Conservation (phyloP, 2,888 invertebrate species). For the Pristionchus japonicus region DNA sequence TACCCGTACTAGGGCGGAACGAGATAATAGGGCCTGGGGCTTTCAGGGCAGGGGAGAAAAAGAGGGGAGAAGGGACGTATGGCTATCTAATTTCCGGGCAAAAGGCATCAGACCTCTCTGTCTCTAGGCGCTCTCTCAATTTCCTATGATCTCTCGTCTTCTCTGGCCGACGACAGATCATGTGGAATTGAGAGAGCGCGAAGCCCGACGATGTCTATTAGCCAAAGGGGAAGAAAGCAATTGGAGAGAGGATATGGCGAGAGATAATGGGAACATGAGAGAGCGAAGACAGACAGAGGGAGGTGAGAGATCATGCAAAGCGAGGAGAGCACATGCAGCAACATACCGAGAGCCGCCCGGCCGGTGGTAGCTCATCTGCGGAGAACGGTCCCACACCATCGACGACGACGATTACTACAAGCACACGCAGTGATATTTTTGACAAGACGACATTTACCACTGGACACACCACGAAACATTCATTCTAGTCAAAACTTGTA, state of each 20-base stretch:
- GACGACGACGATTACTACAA: slow-evolving; percentile 24
- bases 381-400: slow-evolving; percentile 32
- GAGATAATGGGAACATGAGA: neutral
- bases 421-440: neutral
- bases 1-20: neutral
- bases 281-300: neutral
- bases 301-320: neutral
- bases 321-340: slow-evolving; percentile 10
- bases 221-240: slow-evolving; percentile 39
- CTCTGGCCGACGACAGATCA: neutral
- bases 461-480: neutral
- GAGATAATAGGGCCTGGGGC: neutral
- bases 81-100: slow-evolving; percentile 45
- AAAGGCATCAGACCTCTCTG: neutral
- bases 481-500: neutral
- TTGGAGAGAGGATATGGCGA: slow-evolving; percentile 19
- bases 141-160: neutral
- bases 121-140: slow-evolving; percentile 26
- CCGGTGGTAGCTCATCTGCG: slow-evolving; percentile 32
- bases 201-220: slow-evolving; percentile 29
- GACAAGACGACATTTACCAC: neutral
- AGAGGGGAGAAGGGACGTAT: slow-evolving; percentile 34
- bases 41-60: slow-evolving; percentile 22
- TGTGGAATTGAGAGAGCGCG: neutral
- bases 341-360: neutral